phyloP scores from a whole-genome alignment of 1,140 invertebrate species.

The Fopius arisanus region DNA sequence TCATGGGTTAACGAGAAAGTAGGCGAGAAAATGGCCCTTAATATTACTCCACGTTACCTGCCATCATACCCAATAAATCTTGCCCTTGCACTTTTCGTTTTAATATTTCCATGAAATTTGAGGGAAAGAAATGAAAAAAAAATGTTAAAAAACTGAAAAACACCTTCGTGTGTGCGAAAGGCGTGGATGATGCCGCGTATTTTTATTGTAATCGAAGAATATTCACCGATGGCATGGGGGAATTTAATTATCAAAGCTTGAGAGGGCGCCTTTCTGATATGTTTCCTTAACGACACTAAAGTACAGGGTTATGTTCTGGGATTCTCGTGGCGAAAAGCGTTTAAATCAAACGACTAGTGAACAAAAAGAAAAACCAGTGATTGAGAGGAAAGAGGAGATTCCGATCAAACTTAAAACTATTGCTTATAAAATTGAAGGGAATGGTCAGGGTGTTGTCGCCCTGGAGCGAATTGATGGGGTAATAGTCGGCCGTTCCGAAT shows the following conservation, averaged over 20 bases:
- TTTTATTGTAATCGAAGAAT: constrained; percentile 1
- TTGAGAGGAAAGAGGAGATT: not conserved
- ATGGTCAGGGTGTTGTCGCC: not conserved
- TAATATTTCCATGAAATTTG: not conserved
- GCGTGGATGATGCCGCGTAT: not conserved
- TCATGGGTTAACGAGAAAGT: not conserved
- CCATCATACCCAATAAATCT: constrained; percentile 15
- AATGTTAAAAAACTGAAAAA: not conserved
- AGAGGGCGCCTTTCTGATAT: not conserved
- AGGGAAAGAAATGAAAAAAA: not conserved
- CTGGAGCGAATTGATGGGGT: not conserved
- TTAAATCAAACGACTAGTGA: constrained; percentile 5
- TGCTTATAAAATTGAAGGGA: constrained; percentile 1
- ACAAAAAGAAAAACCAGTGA: not conserved
- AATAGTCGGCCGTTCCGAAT: not conserved
- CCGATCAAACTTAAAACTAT: not conserved
- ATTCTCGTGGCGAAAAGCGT: constrained; percentile 1
- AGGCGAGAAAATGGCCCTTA: constrained; percentile 20
- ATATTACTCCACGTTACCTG: not conserved
- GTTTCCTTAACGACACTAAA: constrained; percentile 20
- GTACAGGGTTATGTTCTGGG: constrained; percentile 13
- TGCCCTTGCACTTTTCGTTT: not conserved
- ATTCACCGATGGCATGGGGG: constrained; percentile 15
- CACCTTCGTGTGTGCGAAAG: not conserved
- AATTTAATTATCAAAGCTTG: constrained; percentile 20